Evolutionary conservation across 1,140 invertebrate species (phyloP).

Genomic region (Atopsyche davidsoni): DNA sequence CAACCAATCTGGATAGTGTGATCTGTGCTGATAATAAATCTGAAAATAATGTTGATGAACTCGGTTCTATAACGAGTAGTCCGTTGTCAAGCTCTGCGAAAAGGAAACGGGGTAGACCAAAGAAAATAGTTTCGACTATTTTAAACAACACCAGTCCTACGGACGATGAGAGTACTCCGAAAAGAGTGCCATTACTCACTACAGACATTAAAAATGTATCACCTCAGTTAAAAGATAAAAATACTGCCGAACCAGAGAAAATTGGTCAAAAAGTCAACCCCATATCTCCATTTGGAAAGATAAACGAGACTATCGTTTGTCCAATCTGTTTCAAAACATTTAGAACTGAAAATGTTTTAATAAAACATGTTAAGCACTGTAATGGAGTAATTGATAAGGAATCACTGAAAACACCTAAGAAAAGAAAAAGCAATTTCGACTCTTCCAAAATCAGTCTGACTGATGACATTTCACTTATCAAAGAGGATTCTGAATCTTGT

Average conservation of each 20-base stretch:
- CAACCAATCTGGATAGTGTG: no score
- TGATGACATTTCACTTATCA: neutral
- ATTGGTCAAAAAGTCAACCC: neutral
- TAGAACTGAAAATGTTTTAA: conserved; percentile 45
- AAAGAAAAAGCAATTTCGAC: conserved; percentile 10
- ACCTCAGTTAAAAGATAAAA: neutral
- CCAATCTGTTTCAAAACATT: conserved; percentile 47
- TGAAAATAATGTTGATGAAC: no score
- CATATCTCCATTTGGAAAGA: conserved; percentile 17
- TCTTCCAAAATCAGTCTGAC: conserved; percentile 1
- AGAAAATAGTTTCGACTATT: no score
- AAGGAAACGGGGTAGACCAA: conserved; percentile 24
- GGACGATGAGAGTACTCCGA: no score
- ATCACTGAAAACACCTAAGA: conserved; percentile 17
- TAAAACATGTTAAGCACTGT: conserved; percentile 49
- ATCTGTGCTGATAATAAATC: no score
- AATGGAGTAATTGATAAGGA: conserved; percentile 35
- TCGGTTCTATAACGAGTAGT: no score
- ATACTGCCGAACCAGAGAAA: neutral
- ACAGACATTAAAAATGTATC: no score
- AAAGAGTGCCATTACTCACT: no score
- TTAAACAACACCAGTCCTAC: no score
- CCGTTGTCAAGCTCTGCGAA: conserved; percentile 19
- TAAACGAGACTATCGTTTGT: conserved; percentile 33
- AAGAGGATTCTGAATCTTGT: no score